A percentile compares a stretch with the other conserved stretches of the same genome.
Evolutionary conservation across 2,888 invertebrate species (phyloP).

Genomic region (Drosophila fulvimacula): DNA sequence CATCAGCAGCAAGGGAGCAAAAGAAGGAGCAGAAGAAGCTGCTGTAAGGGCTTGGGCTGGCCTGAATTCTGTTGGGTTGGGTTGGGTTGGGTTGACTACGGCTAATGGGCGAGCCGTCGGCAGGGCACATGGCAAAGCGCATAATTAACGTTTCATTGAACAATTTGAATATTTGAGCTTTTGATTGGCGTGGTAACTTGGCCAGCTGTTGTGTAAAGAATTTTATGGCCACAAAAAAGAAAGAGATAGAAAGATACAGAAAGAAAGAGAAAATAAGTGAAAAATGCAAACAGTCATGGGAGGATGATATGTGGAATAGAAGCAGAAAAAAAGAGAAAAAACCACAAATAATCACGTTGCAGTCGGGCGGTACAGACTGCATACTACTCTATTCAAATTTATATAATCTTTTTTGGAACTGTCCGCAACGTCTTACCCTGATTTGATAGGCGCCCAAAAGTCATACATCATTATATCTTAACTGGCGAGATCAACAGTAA

Average conservation of each 20-base stretch:
- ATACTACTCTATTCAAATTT: no score
- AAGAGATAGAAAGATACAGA: background rate
- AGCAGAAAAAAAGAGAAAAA: background rate
- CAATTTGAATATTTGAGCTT: slow-evolving; percentile 57
- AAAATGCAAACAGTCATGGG: slow-evolving; percentile 1
- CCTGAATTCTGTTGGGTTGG: slow-evolving; percentile 1
- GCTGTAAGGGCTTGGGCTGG: background rate
- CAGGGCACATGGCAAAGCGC: slow-evolving; percentile 32
- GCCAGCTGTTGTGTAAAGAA: slow-evolving; percentile 31
- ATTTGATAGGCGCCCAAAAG: no score
- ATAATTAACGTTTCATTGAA: slow-evolving; percentile 68
- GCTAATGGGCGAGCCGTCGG: slow-evolving; percentile 8
- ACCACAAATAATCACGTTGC: background rate
- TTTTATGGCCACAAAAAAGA: background rate
- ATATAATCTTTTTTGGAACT: no score
- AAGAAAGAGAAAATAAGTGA: background rate
- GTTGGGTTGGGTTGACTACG: slow-evolving; percentile 1
- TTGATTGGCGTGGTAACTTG: slow-evolving; percentile 62
- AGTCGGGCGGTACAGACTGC: background rate
- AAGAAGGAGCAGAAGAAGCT: background rate
- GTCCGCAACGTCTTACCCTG: no score
- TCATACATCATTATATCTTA: no score
- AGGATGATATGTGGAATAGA: slow-evolving; percentile 7
- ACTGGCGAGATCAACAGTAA: no score
- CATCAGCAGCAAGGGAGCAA: background rate